Base-by-base conservation (phyloP, 2,888 invertebrate genomes). In the Hemicrepidius hirtus region DNA sequence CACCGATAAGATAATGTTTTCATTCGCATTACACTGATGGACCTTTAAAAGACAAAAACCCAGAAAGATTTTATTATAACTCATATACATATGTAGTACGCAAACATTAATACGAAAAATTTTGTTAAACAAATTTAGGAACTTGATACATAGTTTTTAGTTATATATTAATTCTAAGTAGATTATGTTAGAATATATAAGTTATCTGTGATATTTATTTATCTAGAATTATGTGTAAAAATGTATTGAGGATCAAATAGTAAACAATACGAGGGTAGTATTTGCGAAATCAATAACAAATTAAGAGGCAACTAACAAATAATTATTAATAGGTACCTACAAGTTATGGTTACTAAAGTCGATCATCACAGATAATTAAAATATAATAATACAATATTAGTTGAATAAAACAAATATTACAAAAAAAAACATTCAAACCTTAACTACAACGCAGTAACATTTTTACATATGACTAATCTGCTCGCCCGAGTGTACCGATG, bases 401-500 rank as follows among this genome's bases (percentile, higher is more conserved):
- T 32, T 40, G n/a, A 40, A 7, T 13, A 40, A 40, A 13, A 13
- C n/a, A 40, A 49, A 49, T 10, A 49, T 21, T 21, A 21, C 21
- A 20, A 21, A 21, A 49, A 55, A 32, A 50, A 50, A n/a, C n/a
- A n/a, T n/a, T 55, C 13, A n/a, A 9, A 13, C 13, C 32, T 55
- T 55, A 55, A 55, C 13, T 55, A 32, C 13, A 57, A 57, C 28
- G 53, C 13, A 50, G 50, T 81, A 80, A 80, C 80, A 81, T 80
- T 82, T 82, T 81, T 81, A 81, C 81, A 81, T 81, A 82, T 82
- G 82, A 82, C 80, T 81, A 80, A 82, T 81, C 82, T 81, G 71
- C 60, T 66, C 75, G 73, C 77, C 77, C 70, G 83, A 84, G 79
- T 84, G 84, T 84, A 84, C 84, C 83, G 83, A 84, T 84, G 84